Evolutionary conservation across 2,888 invertebrate genomes (phyloP), one percentile per base, ranked within the genome.

Genomic region (Melipona bicolor): DNA sequence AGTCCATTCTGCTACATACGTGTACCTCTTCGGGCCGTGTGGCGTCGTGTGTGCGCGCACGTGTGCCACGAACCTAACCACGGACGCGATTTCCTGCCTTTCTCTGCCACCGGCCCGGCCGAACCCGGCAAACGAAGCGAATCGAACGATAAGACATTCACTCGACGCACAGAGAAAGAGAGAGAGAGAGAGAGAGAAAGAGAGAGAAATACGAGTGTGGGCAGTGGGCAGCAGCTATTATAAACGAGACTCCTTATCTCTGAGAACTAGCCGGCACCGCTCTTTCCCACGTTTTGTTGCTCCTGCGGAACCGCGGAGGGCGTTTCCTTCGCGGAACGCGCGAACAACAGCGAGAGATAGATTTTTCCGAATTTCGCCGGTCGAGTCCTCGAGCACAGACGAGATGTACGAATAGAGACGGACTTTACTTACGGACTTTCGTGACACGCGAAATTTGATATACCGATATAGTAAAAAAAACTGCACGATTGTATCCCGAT

Each of bases 1-100:
- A 85, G 83, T 77, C 78, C 69, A 88, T 88, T 75, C 62, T 69
- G 72, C 4, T 61, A 36, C 61, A 11, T 43, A 43, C 43, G 71
- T 71, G 59, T 77, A 32, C 68, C 68, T 78, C 52, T 11, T 13
- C n/a, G 24, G n/a, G 61, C 50, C 72, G 36, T 67, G 70, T 62
- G 73, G 24, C 21, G 61, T 54, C 72, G 36, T 67, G 70, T 62
- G 73, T 82, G 77, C 83, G 77, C 71, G 50, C 62, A 72, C 74
- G 85, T 62, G 62, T 62, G 76, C 83, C 84, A 79, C 83, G 70
- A 36, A 56, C 59, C 81, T 88, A 86, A 83, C 68, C 81, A 70
- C 83, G n/a, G n/a, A 85, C 89, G 89, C 91, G 88, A 91, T 93
- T 93, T 93, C 91, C 91, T 93, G 91, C 91, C 92, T 93, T 93